Evolutionary conservation across 2,888 invertebrate genomes (phyloP), one percentile per base, ranked within the genome.

Genomic region (Diplazon laetatorius): DNA sequence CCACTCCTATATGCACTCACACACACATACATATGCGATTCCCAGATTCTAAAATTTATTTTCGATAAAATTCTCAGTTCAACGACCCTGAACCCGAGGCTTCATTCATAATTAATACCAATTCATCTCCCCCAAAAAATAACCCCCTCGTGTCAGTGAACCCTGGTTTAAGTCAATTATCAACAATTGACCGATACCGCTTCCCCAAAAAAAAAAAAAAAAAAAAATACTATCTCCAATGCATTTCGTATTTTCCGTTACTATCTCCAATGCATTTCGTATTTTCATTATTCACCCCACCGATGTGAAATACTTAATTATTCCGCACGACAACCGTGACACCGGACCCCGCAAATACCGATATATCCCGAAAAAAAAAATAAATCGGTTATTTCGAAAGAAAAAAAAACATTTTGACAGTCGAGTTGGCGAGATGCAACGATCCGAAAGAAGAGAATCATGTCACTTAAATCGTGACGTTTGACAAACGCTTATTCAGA

Each of bases 101-200:
- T 52, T 72, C 39, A 30, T 44, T 44, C 14, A 68, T 76, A 46
- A 55, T 72, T 55, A 52, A 46, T 37, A 44, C n/a, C 6, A 22
- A 22, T 48, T 57, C 48, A 63, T 44, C 25, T 14, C 25, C 9
- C 16, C 8, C 35, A 44, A 37, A 52, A 22, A 9, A 14, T 1
- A 12, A 25, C 46, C 4, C 18, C 0, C 12, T 30, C 39, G 55
- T 14, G 16, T 12, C 30, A 30, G 30, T 14, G 18, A 22, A 57
- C 20, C 48, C 25, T 55, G 46, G 37, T 44, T 42, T 60, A 57
- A 65, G 60, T 76, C 46, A 57, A 70, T 55, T 12, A 9, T 18
- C 20, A 30, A 16, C 59, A 60, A 52, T 50, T 46, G 57, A 59
- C 50, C 35, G 70, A 70, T 48, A 12, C 22, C 12, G 48, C 20